phyloP scores from a whole-genome alignment of 2,888 invertebrate genomes.

The Halocaridina rubra region DNA sequence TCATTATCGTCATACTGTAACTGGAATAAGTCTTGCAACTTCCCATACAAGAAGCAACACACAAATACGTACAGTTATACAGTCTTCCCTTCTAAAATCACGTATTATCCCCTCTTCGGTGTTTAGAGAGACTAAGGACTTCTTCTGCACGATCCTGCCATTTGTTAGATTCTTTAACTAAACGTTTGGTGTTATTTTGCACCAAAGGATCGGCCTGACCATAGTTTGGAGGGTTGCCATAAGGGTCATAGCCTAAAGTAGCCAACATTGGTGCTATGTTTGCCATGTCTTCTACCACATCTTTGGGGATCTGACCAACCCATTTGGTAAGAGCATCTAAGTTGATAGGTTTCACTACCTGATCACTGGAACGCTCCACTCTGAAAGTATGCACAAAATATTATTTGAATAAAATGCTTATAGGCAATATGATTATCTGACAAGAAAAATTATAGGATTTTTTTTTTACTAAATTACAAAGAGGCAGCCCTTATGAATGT shows the following conservation, averaged over 20 bases:
- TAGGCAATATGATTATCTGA: not conserved
- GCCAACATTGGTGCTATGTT: conserved; percentile 95
- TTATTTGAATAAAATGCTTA: not conserved
- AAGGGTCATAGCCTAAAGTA: conserved; percentile 91
- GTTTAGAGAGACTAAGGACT: conserved; percentile 43
- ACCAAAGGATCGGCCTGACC: conserved; percentile 70
- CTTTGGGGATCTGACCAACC: conserved; percentile 89
- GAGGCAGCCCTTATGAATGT: not conserved
- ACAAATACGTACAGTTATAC: too few species aligned
- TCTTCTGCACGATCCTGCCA: conserved; percentile 59
- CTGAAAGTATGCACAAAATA: conserved; percentile 72
- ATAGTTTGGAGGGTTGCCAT: conserved; percentile 95
- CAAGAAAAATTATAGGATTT: not conserved
- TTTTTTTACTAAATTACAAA: not conserved
- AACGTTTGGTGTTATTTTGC: conserved; percentile 58
- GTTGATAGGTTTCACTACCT: conserved; percentile 98
- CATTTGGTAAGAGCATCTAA: conserved; percentile 93
- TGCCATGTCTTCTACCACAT: conserved; percentile 92
- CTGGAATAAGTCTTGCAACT: too few species aligned
- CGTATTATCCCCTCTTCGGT: conserved; percentile 38
- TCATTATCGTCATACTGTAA: too few species aligned
- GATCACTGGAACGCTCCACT: conserved; percentile 97
- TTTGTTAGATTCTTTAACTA: conserved; percentile 45
- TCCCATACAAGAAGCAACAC: too few species aligned
- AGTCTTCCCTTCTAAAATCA: conserved; percentile 12